These are phyloP conservation scores for Clarias macrocephalus DNA, from an alignment of 2,113 vertebrate species.

Conservation along the genomic window DNA sequence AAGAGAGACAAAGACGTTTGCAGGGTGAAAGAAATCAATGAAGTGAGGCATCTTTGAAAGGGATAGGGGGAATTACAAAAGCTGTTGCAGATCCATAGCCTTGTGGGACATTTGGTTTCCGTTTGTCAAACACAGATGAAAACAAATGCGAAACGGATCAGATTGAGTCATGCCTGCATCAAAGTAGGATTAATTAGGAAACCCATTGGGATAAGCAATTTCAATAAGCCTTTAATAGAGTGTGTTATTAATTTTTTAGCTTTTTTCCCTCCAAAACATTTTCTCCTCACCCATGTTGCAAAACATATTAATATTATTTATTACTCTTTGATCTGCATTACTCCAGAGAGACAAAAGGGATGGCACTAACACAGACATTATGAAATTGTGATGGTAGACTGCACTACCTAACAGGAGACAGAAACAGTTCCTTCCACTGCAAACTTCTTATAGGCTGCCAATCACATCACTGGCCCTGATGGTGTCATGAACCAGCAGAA, in stretches of 20 bases:
- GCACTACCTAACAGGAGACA: not conserved
- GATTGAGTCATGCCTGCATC: constrained; percentile 36
- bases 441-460: not conserved
- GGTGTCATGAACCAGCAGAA: not conserved
- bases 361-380: constrained; percentile 1
- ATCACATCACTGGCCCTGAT: not conserved
- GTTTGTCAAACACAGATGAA: constrained; percentile 20
- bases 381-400: not conserved
- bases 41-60: constrained; percentile 34
- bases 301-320: not conserved
- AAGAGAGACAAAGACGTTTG: constrained; percentile 44
- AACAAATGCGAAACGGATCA: constrained; percentile 39
- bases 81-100: constrained; percentile 30
- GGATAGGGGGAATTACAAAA: constrained; percentile 28
- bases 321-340: not conserved
- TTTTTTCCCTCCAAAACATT: not conserved
- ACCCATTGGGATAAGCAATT: constrained; percentile 7
- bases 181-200: constrained; percentile 26
- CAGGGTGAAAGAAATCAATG: constrained; percentile 37
- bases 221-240: not conserved
- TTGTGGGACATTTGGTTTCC: constrained; percentile 33
- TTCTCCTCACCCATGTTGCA: not conserved
- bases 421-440: not conserved
- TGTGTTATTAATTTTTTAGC: constrained; percentile 14
- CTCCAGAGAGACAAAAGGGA: not conserved